Conservation (phyloP, 2,888 invertebrate species). For the Drosophila paramelanica region DNA sequence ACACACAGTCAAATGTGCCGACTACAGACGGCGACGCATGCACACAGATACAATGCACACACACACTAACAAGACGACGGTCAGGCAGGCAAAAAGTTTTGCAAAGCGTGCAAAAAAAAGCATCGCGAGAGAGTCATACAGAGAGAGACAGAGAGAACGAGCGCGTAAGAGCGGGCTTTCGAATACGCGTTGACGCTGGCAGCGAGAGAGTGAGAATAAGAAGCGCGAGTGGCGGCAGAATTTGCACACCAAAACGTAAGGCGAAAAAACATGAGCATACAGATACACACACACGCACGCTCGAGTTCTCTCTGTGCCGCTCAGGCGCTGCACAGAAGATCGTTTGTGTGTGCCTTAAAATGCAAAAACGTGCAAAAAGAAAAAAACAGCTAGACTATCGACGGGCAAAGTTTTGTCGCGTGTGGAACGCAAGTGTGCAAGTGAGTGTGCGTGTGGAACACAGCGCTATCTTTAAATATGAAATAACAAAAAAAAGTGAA, state of each 20-base stretch:
- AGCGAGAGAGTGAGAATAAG: conserved; percentile 56
- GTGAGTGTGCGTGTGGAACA: conserved; percentile 28
- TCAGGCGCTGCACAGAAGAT: conserved; percentile 62
- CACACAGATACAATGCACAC: conserved; percentile 52
- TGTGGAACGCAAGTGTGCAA: conserved; percentile 63
- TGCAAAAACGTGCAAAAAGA: conserved; percentile 51
- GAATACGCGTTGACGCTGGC: conserved; percentile 42
- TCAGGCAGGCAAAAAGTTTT: conserved; percentile 63
- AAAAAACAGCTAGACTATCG: conserved; percentile 39
- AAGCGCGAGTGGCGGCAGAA: conserved; percentile 74
- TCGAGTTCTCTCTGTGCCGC: conserved; percentile 29
- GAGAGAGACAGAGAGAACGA: conserved; percentile 35
- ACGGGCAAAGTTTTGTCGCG: conserved; percentile 59
- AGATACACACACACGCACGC: conserved; percentile 30
- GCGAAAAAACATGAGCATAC: conserved; percentile 72
- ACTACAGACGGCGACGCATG: conserved; percentile 58
- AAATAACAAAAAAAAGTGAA: conserved; percentile 31
- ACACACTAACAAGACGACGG: conserved; percentile 25
- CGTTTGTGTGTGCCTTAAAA: conserved; percentile 57
- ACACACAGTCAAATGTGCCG: conserved; percentile 59
- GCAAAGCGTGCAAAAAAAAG: conserved; percentile 70
- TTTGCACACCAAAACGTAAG: conserved; percentile 78
- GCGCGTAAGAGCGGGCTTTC: conserved; percentile 41
- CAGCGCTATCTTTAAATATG: conserved; percentile 35
- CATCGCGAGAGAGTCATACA: conserved; percentile 18